These are phyloP conservation scores for Cliona cf. orientalis DNA, from an alignment of 37 sponge, comb jelly and placozoan genomes.

Conservation along the genomic window DNA sequence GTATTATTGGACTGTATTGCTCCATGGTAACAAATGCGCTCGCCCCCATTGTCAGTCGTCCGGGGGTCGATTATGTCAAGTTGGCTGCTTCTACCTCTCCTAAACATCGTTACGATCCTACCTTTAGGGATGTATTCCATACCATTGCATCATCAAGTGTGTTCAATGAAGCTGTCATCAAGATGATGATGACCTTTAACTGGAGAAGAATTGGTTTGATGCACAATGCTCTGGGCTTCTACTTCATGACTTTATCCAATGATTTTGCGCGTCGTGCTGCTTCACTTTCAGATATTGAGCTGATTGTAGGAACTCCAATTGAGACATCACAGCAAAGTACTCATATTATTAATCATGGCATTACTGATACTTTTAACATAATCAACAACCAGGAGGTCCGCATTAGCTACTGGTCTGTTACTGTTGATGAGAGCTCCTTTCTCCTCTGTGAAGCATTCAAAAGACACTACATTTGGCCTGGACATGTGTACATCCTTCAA, in stretches of 20 bases:
- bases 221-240: not conserved
- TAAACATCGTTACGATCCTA: not conserved
- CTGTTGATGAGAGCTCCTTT: conserved; percentile 1
- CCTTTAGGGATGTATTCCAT: conserved; percentile 1
- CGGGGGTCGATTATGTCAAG: conserved; percentile 11
- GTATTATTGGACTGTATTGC: conserved; percentile 35
- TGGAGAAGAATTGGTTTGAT: conserved; percentile 21
- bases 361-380: not conserved
- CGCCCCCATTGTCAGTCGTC: not conserved
- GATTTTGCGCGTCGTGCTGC: not conserved
- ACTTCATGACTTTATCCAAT: not conserved
- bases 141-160: conserved; percentile 5
- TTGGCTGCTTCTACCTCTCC: conserved; percentile 36
- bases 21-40: conserved; percentile 26
- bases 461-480: conserved; percentile 13
- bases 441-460: conserved; percentile 39
- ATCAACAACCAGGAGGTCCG: not conserved
- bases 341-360: too few species aligned
- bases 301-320: not conserved
- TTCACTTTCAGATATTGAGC: not conserved
- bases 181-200: conserved; percentile 17
- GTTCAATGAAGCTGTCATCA: conserved; percentile 20
- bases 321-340: too few species aligned
- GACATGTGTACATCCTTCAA: conserved; percentile 39
- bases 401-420: conserved; percentile 12